Conservation (phyloP, 2,888 invertebrate species). For the Ectemnius lituratus region DNA sequence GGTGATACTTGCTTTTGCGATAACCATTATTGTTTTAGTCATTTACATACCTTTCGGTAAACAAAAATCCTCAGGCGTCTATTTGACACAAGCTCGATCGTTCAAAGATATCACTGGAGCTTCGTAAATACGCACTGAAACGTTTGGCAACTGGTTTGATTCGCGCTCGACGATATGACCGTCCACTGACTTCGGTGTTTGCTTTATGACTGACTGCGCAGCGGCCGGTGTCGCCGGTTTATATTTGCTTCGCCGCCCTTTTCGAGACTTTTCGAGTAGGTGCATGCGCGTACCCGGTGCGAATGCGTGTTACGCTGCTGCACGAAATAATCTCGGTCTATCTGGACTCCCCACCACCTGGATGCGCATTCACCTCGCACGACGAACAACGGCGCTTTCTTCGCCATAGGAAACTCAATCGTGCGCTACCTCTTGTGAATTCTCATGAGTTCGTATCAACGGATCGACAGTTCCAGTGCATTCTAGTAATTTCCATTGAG, state of each 20-base stretch:
- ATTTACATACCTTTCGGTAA: conserved; percentile 14
- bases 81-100: background rate
- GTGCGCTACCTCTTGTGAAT: too few species aligned
- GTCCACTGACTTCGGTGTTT: conserved; percentile 1
- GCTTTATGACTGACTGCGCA: conserved; percentile 49
- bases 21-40: background rate
- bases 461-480: too few species aligned
- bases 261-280: conserved; percentile 53
- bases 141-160: conserved; percentile 14
- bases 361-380: background rate
- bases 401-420: too few species aligned
- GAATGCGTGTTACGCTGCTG: background rate
- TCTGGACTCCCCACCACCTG: background rate
- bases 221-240: conserved; percentile 13
- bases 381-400: conserved; percentile 9
- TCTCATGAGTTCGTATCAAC: too few species aligned
- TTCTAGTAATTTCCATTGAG: too few species aligned
- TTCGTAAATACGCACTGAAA: background rate
- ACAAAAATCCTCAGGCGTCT: background rate
- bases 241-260: conserved; percentile 50
- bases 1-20: too few species aligned
- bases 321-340: conserved; percentile 6
- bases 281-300: conserved; percentile 18
- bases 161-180: background rate
- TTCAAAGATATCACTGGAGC: background rate